Evolutionary conservation across 2,888 invertebrate species (phyloP).

Genomic region (Hemicrepidius hirtus): DNA sequence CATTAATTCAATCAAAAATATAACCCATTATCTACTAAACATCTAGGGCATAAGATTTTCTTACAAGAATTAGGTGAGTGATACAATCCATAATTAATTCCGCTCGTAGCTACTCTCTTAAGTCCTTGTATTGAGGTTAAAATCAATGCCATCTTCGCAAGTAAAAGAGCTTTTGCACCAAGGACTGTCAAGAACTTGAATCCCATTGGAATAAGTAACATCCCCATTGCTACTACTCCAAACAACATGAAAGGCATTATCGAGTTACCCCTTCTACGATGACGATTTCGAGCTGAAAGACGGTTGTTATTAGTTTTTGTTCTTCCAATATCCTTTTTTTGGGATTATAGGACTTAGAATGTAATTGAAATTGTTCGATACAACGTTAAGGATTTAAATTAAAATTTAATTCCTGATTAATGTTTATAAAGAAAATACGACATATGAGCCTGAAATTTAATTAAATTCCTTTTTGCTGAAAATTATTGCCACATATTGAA

Average conservation of each 20-base stretch:
- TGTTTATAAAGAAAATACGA: background rate
- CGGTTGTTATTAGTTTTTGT: background rate
- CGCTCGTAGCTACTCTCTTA: constrained; percentile 84
- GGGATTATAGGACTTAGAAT: background rate
- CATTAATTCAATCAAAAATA: constrained; percentile 10
- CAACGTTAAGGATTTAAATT: constrained; percentile 2
- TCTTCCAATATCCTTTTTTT: constrained; percentile 3
- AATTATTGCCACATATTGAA: background rate
- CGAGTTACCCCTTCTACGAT: constrained; percentile 78
- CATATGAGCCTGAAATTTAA: background rate
- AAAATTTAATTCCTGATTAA: background rate
- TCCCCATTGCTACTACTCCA: constrained; percentile 84
- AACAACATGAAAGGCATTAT: constrained; percentile 87
- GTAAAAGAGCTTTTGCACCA: constrained; percentile 85
- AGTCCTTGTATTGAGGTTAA: constrained; percentile 87
- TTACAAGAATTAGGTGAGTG: constrained; percentile 70
- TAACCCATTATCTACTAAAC: constrained; percentile 26
- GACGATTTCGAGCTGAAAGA: constrained; percentile 72
- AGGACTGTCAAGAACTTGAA: constrained; percentile 89
- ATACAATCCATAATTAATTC: constrained; percentile 85
- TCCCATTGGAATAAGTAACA: constrained; percentile 87
- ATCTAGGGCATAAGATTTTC: constrained; percentile 22
- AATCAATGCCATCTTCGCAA: constrained; percentile 88
- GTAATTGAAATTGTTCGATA: background rate
- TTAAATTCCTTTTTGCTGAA: background rate